Conservation (phyloP, 30 jellyfish, hydroid and myxozoan species). For the Phacellophora camtschatica region DNA sequence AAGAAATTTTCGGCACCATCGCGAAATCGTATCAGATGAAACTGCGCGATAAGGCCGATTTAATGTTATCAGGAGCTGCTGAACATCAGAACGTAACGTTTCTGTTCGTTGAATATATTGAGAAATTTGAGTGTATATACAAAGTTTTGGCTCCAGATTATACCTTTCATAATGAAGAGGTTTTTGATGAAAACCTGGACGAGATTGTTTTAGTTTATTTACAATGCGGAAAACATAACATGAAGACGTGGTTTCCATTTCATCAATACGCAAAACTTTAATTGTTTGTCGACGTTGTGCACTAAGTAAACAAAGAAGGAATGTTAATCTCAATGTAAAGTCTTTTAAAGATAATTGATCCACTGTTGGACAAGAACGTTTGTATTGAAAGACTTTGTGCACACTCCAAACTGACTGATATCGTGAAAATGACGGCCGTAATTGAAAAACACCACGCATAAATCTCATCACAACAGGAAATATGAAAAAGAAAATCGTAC, state of each 20-base stretch:
- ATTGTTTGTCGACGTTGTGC: slow-evolving; percentile 1
- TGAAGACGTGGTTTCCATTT: too few relatives aligned
- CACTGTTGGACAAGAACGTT: background rate
- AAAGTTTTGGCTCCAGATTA: slow-evolving; percentile 13
- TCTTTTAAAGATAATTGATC: slow-evolving; percentile 4
- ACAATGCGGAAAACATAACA: too few relatives aligned
- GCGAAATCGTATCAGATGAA: slow-evolving; percentile 6
- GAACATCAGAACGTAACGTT: background rate
- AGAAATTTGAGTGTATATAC: background rate
- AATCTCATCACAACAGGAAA: slow-evolving; percentile 12
- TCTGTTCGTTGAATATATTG: background rate
- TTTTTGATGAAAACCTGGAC: slow-evolving; percentile 16
- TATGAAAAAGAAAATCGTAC: background rate
- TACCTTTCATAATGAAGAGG: slow-evolving; percentile 6
- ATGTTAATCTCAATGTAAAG: background rate
- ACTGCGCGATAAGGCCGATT: slow-evolving; percentile 14
- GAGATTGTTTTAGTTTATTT: background rate
- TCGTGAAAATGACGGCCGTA: slow-evolving; percentile 7
- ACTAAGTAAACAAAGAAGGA: background rate
- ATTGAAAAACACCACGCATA: slow-evolving; percentile 13
- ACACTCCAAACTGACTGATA: slow-evolving; percentile 11
- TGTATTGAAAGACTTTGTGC: background rate
- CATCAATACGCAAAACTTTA: too few relatives aligned
- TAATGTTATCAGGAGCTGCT: slow-evolving; percentile 1
- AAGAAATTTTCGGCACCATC: background rate